Percentiles rank a stretch among this genome's conserved stretches.
These are phyloP conservation scores for Cremastobaeus sp. DNA, from an alignment of 2,888 invertebrate genomes.

Conservation along the genomic window DNA sequence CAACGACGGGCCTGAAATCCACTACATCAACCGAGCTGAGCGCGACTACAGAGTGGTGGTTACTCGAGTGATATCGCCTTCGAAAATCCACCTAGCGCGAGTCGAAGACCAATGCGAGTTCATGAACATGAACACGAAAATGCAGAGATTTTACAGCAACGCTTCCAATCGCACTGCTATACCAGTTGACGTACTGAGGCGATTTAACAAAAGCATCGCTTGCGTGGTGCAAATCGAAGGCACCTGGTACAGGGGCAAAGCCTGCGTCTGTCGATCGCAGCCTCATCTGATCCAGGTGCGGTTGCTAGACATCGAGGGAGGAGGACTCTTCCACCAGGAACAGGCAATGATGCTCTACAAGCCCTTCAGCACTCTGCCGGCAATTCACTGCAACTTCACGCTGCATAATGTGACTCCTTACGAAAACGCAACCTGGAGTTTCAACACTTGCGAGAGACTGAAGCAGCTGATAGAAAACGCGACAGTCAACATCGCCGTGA, in stretches of 20 bases:
- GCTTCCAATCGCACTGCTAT: neutral
- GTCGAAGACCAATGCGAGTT: neutral
- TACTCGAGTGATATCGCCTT: neutral
- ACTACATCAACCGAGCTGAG: neutral
- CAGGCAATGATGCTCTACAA: neutral
- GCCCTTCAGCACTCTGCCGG: neutral
- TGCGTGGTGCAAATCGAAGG: neutral
- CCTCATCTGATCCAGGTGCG: neutral
- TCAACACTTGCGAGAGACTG: conserved; percentile 1
- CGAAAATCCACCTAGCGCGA: neutral
- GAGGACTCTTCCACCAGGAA: neutral
- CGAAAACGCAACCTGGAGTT: conserved; percentile 23
- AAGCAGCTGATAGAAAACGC: neutral
- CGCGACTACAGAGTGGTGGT: neutral
- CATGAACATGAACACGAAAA: neutral
- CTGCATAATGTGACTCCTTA: conserved; percentile 7
- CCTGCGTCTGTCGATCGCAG: neutral
- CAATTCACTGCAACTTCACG: neutral
- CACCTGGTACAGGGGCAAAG: neutral
- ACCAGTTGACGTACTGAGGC: neutral
- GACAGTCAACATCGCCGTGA: neutral
- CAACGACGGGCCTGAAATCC: neutral
- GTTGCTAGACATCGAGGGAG: neutral
- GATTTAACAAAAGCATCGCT: neutral
- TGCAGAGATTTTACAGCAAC: neutral